Evolutionary conservation across 2,888 invertebrate species (phyloP).

Genomic region (Molanna angustata): DNA sequence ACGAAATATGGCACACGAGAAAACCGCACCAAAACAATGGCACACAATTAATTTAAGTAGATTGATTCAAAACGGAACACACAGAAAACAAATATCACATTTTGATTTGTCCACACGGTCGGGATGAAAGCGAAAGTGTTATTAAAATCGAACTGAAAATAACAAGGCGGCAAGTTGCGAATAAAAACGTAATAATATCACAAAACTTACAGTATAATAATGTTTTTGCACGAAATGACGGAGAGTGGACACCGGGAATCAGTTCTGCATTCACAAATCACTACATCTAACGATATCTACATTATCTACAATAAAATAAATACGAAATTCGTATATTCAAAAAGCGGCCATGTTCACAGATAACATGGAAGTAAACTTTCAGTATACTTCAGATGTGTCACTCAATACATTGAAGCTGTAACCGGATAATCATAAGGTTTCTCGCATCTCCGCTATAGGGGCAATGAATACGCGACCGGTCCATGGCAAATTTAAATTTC

Average conservation of each 20-base stretch:
- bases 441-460: too few relatives aligned
- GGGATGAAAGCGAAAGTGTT: conserved; percentile 23
- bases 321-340: conserved; percentile 13
- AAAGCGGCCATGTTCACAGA: conserved; percentile 23
- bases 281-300: conserved; percentile 10
- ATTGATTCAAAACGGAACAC: conserved; percentile 13
- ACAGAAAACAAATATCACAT: conserved; percentile 17
- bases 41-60: too few relatives aligned
- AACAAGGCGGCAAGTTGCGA: conserved; percentile 10
- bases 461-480: too few relatives aligned
- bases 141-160: conserved; percentile 19
- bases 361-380: too few relatives aligned
- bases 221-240: too few relatives aligned
- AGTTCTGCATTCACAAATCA: too few relatives aligned
- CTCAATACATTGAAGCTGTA: too few relatives aligned
- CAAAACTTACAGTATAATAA: not conserved
- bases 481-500: too few relatives aligned
- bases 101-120: conserved; percentile 20
- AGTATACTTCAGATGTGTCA: too few relatives aligned
- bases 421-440: too few relatives aligned
- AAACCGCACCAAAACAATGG: not conserved
- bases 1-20: too few relatives aligned
- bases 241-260: too few relatives aligned
- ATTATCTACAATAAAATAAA: conserved; percentile 19
- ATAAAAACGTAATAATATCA: not conserved